A percentile compares a stretch with the other conserved stretches of the same genome.
These are phyloP conservation scores for Callimorpha dominula DNA, from an alignment of 2,888 invertebrate species.

Conservation along the genomic window DNA sequence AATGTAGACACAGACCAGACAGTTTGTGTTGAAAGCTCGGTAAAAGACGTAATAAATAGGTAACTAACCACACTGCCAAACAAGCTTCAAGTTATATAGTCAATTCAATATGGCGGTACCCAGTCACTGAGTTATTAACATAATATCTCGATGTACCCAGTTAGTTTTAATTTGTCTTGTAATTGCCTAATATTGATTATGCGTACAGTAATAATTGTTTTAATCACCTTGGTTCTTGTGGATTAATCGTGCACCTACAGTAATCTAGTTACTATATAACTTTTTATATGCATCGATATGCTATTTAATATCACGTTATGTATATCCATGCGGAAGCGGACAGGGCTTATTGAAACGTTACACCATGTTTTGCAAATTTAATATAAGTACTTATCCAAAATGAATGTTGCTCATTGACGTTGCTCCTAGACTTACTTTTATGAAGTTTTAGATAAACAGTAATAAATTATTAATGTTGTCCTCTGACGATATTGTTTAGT, in stretches of 20 bases:
- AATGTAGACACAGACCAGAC: conserved; percentile 57
- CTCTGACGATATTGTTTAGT: no score
- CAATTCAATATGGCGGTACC: conserved; percentile 44
- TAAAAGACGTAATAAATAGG: conserved; percentile 54
- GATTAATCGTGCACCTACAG: conserved; percentile 38
- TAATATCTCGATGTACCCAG: conserved; percentile 19
- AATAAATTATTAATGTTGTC: no score
- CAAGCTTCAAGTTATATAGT: conserved; percentile 36
- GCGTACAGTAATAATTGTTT: conserved; percentile 53
- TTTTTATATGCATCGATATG: background rate
- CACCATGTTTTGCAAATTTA: background rate
- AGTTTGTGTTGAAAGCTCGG: conserved; percentile 48
- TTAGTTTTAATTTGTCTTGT: conserved; percentile 46
- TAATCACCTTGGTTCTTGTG: conserved; percentile 33
- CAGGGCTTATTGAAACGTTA: no score
- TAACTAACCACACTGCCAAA: conserved; percentile 41
- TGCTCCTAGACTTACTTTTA: no score
- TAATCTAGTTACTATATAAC: background rate
- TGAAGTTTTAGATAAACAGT: no score
- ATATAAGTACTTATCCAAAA: background rate
- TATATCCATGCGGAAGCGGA: background rate
- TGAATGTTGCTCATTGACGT: background rate
- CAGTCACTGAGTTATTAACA: conserved; percentile 14
- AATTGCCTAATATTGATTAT: conserved; percentile 54
- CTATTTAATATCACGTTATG: background rate